Percentiles rank a stretch among this genome's conserved stretches.
phyloP scores from a whole-genome alignment of 2,113 vertebrate species.

The Anseranas semipalmata region DNA sequence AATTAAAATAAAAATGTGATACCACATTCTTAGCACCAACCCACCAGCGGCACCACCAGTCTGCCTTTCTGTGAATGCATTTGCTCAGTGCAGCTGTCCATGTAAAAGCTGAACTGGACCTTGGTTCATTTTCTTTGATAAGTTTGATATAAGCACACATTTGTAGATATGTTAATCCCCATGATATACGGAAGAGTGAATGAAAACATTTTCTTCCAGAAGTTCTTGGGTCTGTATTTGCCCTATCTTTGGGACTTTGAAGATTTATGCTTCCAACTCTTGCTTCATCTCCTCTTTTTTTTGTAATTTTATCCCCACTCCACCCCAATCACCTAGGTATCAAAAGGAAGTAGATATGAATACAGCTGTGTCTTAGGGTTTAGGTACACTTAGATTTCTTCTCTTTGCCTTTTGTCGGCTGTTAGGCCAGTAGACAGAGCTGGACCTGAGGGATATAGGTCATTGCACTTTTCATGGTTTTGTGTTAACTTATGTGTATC shows the following conservation, averaged over 20 bases:
- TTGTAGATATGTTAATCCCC: not conserved
- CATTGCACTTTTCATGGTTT: not conserved
- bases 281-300: not conserved
- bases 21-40: not conserved
- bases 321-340: not conserved
- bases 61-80: not conserved
- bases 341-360: not conserved
- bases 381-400: not conserved
- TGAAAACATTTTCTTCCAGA: not conserved
- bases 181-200: not conserved
- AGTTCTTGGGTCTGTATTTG: not conserved
- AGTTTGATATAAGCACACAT: not conserved
- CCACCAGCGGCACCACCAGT: not conserved
- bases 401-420: not conserved
- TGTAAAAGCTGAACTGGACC: not conserved
- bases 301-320: not conserved
- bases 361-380: not conserved
- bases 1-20: not conserved
- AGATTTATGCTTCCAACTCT: not conserved
- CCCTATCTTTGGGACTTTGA: not conserved
- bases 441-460: not conserved
- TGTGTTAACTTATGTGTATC: not conserved
- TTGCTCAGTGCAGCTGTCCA: not conserved
- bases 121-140: not conserved
- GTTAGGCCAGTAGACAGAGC: not conserved